Base-by-base conservation (phyloP, 2,888 invertebrate genomes). In the Sesamia inferens region DNA sequence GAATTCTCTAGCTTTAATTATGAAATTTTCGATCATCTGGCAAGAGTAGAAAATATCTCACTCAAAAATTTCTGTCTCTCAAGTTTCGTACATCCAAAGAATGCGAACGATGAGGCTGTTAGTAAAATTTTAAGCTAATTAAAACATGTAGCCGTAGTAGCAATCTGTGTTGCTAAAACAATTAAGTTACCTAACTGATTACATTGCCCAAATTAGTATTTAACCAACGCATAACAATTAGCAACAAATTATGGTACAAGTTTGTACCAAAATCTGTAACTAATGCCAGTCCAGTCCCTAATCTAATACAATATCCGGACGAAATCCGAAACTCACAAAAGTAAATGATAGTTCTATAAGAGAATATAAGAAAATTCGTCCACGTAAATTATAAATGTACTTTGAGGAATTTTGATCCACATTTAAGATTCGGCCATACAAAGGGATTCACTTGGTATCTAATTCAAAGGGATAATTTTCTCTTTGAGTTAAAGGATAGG, bases 381-480 rank as follows among this genome's bases (percentile, higher is more conserved):
- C 44, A 68, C 31, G 47, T 31, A 48, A 75, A 71, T 65, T 65
- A 51, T 59, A 64, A 74, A 68, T n/a, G 48, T 55, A 62, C 16
- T 79, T 63, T 48, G 31, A 31, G 39, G n/a, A 62, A 54, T 68
- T 54, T 71, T 65, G 65, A 68, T 80, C 62, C 55, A 62, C 62
- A 51, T 68, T 79, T 62, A 72, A 72, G 61, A 75, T 78, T 81
- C 58, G 67, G 63, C 62, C 59, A 71, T 71, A 74, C 72, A 82
- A 82, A 70, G 72, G 31, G 68, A 78, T 82, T 82, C 73, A 67
- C 70, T 75, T 75, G 62, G 75, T 82, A 31, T 31, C 31, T 31
- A 78, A 78, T 78, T 75, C 74, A 82, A 82, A 82, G 75, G 74
- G 31, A 10, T 58, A 58, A 61, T 61, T 72, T 70, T 81, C 78